phyloP scores from a whole-genome alignment of 1,140 invertebrate species.

The Mya arenaria region DNA sequence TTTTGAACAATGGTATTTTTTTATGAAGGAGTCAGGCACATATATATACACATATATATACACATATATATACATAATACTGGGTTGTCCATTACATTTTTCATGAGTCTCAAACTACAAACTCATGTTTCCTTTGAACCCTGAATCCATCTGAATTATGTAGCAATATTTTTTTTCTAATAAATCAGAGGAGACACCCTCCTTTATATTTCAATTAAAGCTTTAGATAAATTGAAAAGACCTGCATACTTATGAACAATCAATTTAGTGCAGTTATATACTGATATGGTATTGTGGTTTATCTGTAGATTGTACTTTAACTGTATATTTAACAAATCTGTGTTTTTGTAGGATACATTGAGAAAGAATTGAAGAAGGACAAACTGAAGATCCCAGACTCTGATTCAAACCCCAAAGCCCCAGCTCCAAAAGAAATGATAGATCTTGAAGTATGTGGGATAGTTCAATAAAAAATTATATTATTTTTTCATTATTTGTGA shows the following conservation, averaged over 20 bases:
- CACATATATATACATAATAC: too few species aligned
- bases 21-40: too few species aligned
- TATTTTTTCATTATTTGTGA: too few species aligned
- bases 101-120: too few species aligned
- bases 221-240: background rate
- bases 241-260: background rate
- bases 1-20: too few species aligned
- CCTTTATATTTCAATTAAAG: background rate
- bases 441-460: constrained; percentile 97
- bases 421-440: constrained; percentile 97
- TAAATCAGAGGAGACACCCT: background rate
- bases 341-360: constrained; percentile 87
- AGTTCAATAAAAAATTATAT: too few species aligned
- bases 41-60: too few species aligned
- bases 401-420: constrained; percentile 95
- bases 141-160: too few species aligned
- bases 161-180: background rate
- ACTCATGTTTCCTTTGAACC: too few species aligned
- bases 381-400: constrained; percentile 93
- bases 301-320: background rate
- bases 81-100: too few species aligned
- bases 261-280: background rate
- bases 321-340: background rate
- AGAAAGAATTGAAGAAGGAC: constrained; percentile 97
- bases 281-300: background rate